phyloP scores from a whole-genome alignment of 2,113 vertebrate species.

The Canis aureus region DNA sequence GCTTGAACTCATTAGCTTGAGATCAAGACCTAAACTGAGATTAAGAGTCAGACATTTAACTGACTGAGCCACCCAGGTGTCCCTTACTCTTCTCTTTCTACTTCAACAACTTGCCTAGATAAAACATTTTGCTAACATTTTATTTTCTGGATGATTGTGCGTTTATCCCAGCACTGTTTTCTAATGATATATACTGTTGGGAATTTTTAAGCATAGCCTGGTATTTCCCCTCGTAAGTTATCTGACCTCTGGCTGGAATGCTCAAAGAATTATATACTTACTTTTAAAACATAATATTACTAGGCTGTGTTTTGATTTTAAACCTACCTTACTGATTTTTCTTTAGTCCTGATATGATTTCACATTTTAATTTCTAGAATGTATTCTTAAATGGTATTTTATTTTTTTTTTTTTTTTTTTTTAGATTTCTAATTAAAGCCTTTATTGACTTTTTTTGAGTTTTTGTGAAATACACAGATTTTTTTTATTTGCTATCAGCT shows the following conservation, averaged over 20 bases:
- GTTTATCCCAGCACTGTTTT: background rate
- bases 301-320: slow-evolving; percentile 1
- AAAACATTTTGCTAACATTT: background rate
- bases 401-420: too few relatives aligned
- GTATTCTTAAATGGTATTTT: background rate
- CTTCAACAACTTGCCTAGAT: background rate
- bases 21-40: background rate
- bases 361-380: background rate
- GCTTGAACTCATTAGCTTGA: background rate
- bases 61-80: background rate
- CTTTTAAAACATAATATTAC: slow-evolving; percentile 15
- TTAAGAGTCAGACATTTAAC: background rate
- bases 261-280: background rate
- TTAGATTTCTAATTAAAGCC: too few relatives aligned
- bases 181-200: background rate
- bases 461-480: too few relatives aligned
- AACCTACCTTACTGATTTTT: background rate
- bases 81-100: background rate
- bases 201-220: background rate
- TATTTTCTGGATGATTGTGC: background rate
- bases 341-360: background rate
- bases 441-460: too few relatives aligned
- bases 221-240: background rate
- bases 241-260: background rate
- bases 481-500: too few relatives aligned